Base-by-base conservation (phyloP, 1,140 invertebrate genomes). In the Drosophila nannoptera region DNA sequence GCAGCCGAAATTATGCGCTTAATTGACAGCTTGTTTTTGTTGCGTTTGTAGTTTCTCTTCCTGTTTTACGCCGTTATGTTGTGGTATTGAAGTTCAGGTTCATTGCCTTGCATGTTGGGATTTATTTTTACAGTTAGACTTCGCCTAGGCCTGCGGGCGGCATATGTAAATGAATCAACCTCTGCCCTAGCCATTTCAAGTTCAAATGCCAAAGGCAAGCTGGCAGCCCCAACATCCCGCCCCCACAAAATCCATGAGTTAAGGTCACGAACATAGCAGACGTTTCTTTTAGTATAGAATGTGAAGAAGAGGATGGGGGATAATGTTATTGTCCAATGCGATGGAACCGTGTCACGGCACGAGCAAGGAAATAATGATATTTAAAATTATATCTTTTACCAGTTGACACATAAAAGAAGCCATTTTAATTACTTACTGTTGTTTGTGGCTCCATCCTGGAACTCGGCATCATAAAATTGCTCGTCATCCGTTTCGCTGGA, bases 81-180 rank as follows among this genome's bases (percentile, higher is more conserved):
- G 29, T 61, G 36, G 29, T 52, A 69, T 66, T 78, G 68, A 87
- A 87, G 77, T 81, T 87, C 74, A 87, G 72, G 82, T 86, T 86
- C 75, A 81, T 75, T 86, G 81, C 73, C 81, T 86, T 81, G 77
- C 74, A 77, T 78, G 77, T 83, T 65, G 43, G 48, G 56, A 62
- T 87, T 82, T 75, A 82, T 75, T 77, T 77, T 75, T 87, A 64
- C 62, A 52, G 62, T 67, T 75, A 64, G 67, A 55, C 49, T 29
- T 40, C 32, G n/a, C n/a, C 40, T 35, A 35, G 49, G 12, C 53
- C 42, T 22, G 53, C 52, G 35, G 16, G 7, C 36, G 38, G 38
- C 7, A 49, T 58, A 65, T 69, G 60, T 56, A 50, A 73, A 63
- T 46, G 22, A 60, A 48, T n/a, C 40, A 35, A 61, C 22, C 52